Conservation (phyloP, 2,888 invertebrate genomes). For the Andrena minutula region DNA sequence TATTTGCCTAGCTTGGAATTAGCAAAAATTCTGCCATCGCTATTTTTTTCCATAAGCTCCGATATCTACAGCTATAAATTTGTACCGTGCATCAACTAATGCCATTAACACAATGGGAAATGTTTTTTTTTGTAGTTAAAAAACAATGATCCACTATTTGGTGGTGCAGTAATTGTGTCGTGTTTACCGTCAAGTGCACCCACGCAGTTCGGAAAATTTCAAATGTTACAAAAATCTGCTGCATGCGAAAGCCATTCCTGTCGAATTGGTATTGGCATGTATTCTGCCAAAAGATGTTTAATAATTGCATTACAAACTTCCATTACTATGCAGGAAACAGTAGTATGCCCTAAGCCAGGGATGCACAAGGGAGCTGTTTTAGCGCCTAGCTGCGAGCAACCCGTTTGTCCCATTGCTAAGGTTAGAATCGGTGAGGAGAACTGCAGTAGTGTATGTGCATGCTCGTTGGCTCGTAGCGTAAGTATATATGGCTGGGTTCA, state of each 20-base stretch:
- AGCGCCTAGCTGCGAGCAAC: too few relatives aligned
- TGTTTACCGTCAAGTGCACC: slow-evolving; percentile 30
- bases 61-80: too few relatives aligned
- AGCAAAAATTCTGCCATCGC: not conserved
- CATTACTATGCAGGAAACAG: slow-evolving; percentile 13
- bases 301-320: slow-evolving; percentile 19
- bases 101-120: too few relatives aligned
- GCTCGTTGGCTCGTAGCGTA: too few relatives aligned
- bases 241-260: slow-evolving; percentile 9
- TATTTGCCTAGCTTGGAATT: not conserved
- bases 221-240: slow-evolving; percentile 12
- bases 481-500: too few relatives aligned
- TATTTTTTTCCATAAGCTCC: too few relatives aligned
- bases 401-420: too few relatives aligned
- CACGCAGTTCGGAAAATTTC: slow-evolving; percentile 33
- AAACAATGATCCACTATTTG: slow-evolving; percentile 53
- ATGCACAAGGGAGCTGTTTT: too few relatives aligned
- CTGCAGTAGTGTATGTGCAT: too few relatives aligned
- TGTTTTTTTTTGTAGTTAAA: slow-evolving; percentile 42
- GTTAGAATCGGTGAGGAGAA: too few relatives aligned
- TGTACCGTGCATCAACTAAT: too few relatives aligned
- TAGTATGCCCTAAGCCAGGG: slow-evolving; percentile 5
- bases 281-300: not conserved
- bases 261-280: not conserved
- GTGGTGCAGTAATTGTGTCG: slow-evolving; percentile 32